phyloP scores from a whole-genome alignment of 30 jellyfish, hydroid and myxozoan species.

The Chrysaora quinquecirrha region DNA sequence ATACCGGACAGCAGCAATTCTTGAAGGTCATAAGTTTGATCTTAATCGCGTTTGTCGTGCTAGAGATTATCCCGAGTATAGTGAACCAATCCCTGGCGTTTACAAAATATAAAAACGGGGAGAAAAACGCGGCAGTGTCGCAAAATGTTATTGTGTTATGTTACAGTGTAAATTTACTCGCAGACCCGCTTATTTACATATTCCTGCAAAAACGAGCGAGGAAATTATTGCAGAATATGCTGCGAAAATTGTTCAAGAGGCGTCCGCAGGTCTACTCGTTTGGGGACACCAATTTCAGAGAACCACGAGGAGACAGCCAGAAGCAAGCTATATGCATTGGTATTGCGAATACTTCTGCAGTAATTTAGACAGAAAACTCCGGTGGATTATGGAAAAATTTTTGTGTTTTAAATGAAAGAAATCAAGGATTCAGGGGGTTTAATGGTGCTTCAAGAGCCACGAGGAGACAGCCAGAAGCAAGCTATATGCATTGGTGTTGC shows the following conservation, averaged over 20 bases:
- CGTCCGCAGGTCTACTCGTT: neutral
- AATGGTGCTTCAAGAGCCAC: too few relatives aligned
- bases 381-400: too few relatives aligned
- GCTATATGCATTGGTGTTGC: too few relatives aligned
- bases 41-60: neutral
- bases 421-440: too few relatives aligned
- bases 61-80: slow-evolving; percentile 5
- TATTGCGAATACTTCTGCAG: too few relatives aligned
- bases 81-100: neutral
- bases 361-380: too few relatives aligned
- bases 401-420: too few relatives aligned
- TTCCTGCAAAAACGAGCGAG: slow-evolving; percentile 20
- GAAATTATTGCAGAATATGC: neutral
- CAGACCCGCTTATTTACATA: slow-evolving; percentile 27
- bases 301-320: neutral
- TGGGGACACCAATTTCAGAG: neutral
- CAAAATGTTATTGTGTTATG: neutral
- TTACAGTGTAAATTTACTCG: slow-evolving; percentile 3
- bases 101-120: neutral
- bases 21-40: neutral
- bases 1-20: slow-evolving; percentile 18
- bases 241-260: neutral
- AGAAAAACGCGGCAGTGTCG: neutral
- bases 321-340: neutral
- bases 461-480: too few relatives aligned